Evolutionary conservation across 2,888 invertebrate genomes (phyloP), one percentile per base, ranked within the genome.

Genomic region (Caenorhabditis japonica): DNA sequence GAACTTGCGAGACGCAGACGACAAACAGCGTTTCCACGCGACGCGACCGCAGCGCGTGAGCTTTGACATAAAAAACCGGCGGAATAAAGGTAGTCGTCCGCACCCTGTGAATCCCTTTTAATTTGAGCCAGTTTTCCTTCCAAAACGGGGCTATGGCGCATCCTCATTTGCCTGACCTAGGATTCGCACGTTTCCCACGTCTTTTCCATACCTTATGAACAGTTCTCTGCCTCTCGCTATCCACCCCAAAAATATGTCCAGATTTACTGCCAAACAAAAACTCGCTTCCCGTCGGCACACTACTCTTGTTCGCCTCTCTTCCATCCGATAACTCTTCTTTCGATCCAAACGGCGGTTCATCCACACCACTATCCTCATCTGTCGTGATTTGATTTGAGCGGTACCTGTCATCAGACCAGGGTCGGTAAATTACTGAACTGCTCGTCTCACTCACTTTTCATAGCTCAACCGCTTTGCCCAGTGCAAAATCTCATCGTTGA

Each of bases 171-270:
- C n/a, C n/a, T n/a, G n/a, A n/a, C n/a, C n/a, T n/a, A n/a, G n/a
- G n/a, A n/a, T n/a, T n/a, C n/a, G n/a, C n/a, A n/a, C n/a, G n/a
- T n/a, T n/a, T n/a, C n/a, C n/a, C n/a, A n/a, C n/a, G n/a, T n/a
- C n/a, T n/a, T n/a, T n/a, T 7, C 19, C 7, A 8, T 13, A 66
- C 66, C 55, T 73, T 74, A 39, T 74, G 69, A n/a, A 74, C 23
- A 19, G 15, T 36, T 5, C 36, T 39, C 10, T 62, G 33, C 19
- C 53, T 25, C 4, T 62, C 59, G 10, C 36, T 43, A 39, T 60
- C 56, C 4, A 73, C 58, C 38, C 73, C 56, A 38, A 51, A 68
- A 7, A 73, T 46, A 4, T 12, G 36, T 15, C 73, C 73, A 4
- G 38, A 23, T 23, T 52, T 53, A n/a, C 53, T 33, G 1, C 46